Evolutionary conservation across 2,888 invertebrate species (phyloP).

Genomic region (Linnaemya tessellans): DNA sequence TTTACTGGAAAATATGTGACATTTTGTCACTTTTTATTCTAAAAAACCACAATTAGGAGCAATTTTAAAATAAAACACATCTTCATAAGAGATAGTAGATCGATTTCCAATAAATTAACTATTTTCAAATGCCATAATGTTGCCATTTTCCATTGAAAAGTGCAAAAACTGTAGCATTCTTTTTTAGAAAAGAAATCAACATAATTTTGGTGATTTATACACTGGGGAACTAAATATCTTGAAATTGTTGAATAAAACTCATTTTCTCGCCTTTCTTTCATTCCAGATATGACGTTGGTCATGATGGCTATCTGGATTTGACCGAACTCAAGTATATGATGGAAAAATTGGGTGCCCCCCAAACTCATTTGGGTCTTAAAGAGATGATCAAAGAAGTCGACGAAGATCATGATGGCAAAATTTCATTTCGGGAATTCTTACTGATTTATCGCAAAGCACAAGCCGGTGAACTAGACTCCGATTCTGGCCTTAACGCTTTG

Average conservation of each 20-base stretch:
- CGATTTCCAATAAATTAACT: no score
- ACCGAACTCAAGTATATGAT: slow-evolving; percentile 97
- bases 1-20: no score
- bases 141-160: no score
- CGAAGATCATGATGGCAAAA: slow-evolving; percentile 92
- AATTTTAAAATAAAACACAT: no score
- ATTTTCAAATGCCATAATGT: no score
- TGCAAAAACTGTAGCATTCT: no score
- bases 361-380: slow-evolving; percentile 97
- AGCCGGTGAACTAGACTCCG: slow-evolving; percentile 93
- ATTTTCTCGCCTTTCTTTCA: neutral
- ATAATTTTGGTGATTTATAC: no score
- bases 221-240: no score
- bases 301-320: slow-evolving; percentile 94
- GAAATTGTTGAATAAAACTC: neutral
- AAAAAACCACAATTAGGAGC: no score
- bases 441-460: slow-evolving; percentile 93
- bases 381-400: slow-evolving; percentile 97
- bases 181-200: no score
- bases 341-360: slow-evolving; percentile 97
- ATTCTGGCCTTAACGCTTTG: slow-evolving; percentile 93
- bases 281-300: slow-evolving; percentile 93
- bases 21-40: no score
- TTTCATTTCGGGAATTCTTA: slow-evolving; percentile 95
- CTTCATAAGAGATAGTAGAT: no score